Evolutionary conservation across 2,797 vertebrate genomes (phyloP).

Genomic region (Chrosomus eos): DNA sequence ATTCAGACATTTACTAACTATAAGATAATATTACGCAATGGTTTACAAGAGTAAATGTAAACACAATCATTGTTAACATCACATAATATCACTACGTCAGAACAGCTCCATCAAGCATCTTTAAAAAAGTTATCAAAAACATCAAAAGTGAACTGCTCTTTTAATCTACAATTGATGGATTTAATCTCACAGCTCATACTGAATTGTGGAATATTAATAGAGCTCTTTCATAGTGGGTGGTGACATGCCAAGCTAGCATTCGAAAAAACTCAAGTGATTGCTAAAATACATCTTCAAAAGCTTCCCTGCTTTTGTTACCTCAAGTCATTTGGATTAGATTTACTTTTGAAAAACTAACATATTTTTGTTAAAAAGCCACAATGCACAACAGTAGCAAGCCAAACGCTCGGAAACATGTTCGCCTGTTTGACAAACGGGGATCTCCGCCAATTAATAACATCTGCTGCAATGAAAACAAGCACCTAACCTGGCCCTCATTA

Average conservation of each 20-base stretch:
- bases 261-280: neutral
- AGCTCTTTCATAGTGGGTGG: neutral
- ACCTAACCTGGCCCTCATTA: conserved; percentile 81
- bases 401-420: conserved; percentile 68
- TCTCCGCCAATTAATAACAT: conserved; percentile 78
- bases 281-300: conserved; percentile 44
- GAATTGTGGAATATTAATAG: neutral
- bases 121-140: neutral
- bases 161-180: neutral
- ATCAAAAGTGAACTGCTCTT: neutral
- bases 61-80: conserved; percentile 57
- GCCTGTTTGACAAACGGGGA: conserved; percentile 71
- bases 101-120: neutral
- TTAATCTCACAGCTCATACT: neutral
- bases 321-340: conserved; percentile 65
- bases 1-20: neutral
- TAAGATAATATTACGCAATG: neutral
- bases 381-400: conserved; percentile 69
- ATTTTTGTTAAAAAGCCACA: conserved; percentile 70
- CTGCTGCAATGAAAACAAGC: conserved; percentile 78
- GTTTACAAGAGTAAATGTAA: neutral
- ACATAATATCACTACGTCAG: neutral
- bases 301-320: conserved; percentile 57
- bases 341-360: conserved; percentile 74
- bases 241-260: neutral